These are phyloP conservation scores for Microctenopoma stevenorrisi DNA, from an alignment of 2,797 vertebrate genomes.

Conservation along the genomic window DNA sequence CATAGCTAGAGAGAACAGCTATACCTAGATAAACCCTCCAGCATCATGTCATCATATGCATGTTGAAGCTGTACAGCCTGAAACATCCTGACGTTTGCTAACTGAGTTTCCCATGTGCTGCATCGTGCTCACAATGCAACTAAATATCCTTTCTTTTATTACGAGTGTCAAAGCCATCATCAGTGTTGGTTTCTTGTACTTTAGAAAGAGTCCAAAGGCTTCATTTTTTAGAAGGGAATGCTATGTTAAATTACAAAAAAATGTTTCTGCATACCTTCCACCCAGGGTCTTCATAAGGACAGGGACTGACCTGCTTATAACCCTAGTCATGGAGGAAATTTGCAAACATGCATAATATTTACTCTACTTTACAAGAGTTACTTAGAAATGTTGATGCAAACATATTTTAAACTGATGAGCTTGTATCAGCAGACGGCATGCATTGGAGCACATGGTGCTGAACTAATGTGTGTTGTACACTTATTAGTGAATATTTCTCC, in stretches of 20 bases:
- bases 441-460: no score
- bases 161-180: not conserved
- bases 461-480: no score
- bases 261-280: not conserved
- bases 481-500: no score
- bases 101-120: no score
- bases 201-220: no score
- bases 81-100: not conserved
- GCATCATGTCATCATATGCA: no score
- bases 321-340: no score
- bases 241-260: not conserved
- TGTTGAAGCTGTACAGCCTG: not conserved
- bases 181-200: not conserved
- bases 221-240: not conserved
- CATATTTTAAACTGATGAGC: no score
- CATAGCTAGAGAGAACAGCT: not conserved
- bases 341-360: no score
- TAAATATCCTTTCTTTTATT: not conserved
- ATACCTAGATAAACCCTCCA: not conserved
- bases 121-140: not conserved
- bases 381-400: no score
- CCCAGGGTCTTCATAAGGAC: not conserved
- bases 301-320: not conserved
- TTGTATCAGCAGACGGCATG: no score
- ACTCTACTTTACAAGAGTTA: no score